These are phyloP conservation scores for Characodon lateralis DNA, from an alignment of 2,797 vertebrate genomes.

Conservation along the genomic window DNA sequence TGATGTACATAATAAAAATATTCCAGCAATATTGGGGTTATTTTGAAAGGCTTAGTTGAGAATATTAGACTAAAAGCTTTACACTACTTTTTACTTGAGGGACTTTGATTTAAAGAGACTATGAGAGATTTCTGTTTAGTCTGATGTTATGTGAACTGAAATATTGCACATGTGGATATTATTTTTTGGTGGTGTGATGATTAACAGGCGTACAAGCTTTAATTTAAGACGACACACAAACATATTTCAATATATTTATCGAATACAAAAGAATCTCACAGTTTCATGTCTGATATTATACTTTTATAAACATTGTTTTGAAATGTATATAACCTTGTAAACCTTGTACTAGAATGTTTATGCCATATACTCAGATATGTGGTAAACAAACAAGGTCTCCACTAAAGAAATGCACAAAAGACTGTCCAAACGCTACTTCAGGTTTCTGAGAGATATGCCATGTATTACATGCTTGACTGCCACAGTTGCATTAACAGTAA, in stretches of 20 bases:
- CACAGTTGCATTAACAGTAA: constrained; percentile 83
- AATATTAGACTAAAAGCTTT: constrained; percentile 36
- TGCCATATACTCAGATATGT: constrained; percentile 54
- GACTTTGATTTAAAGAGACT: constrained; percentile 21
- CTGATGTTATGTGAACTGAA: neutral
- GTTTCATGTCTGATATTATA: constrained; percentile 61
- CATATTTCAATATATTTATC: constrained; percentile 33
- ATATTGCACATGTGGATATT: neutral
- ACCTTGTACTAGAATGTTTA: constrained; percentile 56
- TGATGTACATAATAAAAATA: constrained; percentile 71
- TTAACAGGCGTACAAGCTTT: constrained; percentile 18
- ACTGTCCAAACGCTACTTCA: constrained; percentile 67
- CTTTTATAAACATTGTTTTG: constrained; percentile 49
- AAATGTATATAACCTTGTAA: constrained; percentile 1
- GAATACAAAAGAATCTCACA: constrained; percentile 50
- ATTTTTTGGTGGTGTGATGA: neutral
- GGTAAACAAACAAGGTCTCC: constrained; percentile 64
- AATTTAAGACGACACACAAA: constrained; percentile 23
- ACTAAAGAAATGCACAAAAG: constrained; percentile 65
- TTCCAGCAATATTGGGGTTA: constrained; percentile 77
- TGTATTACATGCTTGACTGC: constrained; percentile 83
- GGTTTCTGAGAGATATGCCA: constrained; percentile 78
- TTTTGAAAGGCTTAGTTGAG: constrained; percentile 70
- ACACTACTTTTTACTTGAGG: constrained; percentile 19
- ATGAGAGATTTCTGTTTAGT: constrained; percentile 3